Conservation (phyloP, 1,140 invertebrate species). For the Pectinophora gossypiella region DNA sequence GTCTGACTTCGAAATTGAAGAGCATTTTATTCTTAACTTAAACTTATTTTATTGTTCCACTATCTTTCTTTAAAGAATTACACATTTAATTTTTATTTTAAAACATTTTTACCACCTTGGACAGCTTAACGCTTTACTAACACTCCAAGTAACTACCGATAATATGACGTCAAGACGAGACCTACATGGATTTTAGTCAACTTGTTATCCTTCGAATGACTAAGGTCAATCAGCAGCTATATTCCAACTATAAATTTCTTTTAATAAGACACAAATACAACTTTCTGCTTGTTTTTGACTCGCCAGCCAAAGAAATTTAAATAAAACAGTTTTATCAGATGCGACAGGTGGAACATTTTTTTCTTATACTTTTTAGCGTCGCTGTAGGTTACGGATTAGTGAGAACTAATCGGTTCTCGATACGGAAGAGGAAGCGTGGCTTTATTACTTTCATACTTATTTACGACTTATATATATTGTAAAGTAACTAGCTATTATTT, state of each 20-base stretch:
- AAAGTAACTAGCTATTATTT: not conserved
- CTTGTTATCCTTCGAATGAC: conserved; percentile 56
- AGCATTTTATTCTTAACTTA: conserved; percentile 33
- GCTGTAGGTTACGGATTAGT: conserved; percentile 72
- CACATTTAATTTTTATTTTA: too few species aligned
- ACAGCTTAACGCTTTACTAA: too few species aligned
- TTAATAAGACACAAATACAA: conserved; percentile 74
- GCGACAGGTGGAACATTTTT: conserved; percentile 65
- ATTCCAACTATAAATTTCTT: conserved; percentile 71
- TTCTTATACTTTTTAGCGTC: conserved; percentile 53
- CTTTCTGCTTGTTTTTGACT: conserved; percentile 63
- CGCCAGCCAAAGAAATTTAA: conserved; percentile 68
- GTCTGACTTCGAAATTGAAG: conserved; percentile 42
- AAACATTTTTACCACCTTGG: too few species aligned
- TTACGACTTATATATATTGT: too few species aligned
- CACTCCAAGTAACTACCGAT: too few species aligned
- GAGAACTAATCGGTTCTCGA: conserved; percentile 57
- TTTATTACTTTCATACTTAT: conserved; percentile 12
- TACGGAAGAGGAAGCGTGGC: conserved; percentile 44
- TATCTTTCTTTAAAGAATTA: not conserved
- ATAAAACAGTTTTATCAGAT: conserved; percentile 74
- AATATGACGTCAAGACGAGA: too few species aligned
- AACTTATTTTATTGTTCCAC: conserved; percentile 3
- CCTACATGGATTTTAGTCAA: too few species aligned
- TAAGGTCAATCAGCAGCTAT: conserved; percentile 70